Conservation (phyloP, 2,888 invertebrate genomes). For the Drosophila quinaria region DNA sequence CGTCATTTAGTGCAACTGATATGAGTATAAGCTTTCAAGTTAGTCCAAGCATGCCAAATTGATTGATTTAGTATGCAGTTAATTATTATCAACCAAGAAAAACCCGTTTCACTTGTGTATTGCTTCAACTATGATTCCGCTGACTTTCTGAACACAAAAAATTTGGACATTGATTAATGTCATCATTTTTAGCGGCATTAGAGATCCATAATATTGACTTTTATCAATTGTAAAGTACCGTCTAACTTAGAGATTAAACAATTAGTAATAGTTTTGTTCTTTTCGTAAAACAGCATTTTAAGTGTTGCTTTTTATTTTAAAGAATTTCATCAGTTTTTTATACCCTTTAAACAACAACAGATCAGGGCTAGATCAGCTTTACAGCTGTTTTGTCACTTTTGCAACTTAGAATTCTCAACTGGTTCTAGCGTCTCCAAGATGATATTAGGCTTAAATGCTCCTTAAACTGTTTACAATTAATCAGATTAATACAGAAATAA, state of each 20-base stretch:
- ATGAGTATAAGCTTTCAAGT: slow-evolving; percentile 24
- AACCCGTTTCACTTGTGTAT: slow-evolving; percentile 16
- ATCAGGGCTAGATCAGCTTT: too few species aligned
- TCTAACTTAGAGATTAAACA: slow-evolving; percentile 26
- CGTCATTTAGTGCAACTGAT: slow-evolving; percentile 12
- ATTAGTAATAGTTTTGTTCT: neutral
- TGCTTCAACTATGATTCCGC: slow-evolving; percentile 11
- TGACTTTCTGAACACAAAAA: slow-evolving; percentile 37
- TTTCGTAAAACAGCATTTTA: too few species aligned
- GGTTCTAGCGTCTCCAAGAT: too few species aligned
- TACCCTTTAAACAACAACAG: too few species aligned
- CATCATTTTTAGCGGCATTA: slow-evolving; percentile 24
- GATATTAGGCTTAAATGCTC: too few species aligned
- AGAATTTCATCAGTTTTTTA: too few species aligned
- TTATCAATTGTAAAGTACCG: slow-evolving; percentile 1
- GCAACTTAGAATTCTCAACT: too few species aligned
- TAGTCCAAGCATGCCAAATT: slow-evolving; percentile 20
- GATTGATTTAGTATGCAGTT: slow-evolving; percentile 30
- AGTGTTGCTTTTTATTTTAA: too few species aligned
- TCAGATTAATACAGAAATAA: too few species aligned
- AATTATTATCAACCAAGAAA: slow-evolving; percentile 28
- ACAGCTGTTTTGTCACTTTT: too few species aligned
- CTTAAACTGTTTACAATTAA: too few species aligned
- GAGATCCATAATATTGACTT: slow-evolving; percentile 7
- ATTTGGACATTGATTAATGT: slow-evolving; percentile 55